These are phyloP conservation scores for Sarcophaga subvicina DNA, from an alignment of 2,888 invertebrate genomes.

Conservation along the genomic window DNA sequence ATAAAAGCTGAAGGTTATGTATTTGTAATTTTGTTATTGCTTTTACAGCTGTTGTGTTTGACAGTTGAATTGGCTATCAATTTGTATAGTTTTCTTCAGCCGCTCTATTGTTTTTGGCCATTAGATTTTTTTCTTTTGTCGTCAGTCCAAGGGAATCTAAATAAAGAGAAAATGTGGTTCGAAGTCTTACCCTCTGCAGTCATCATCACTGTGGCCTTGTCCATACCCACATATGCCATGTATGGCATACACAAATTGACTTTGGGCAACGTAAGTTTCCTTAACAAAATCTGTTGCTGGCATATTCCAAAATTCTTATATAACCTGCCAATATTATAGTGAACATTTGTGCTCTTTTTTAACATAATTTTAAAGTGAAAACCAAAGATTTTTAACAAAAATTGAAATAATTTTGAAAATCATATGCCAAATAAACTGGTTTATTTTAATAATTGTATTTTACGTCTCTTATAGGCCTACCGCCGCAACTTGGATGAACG, in stretches of 20 bases:
- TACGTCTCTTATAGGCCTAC: constrained; percentile 82
- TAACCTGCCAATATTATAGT: constrained; percentile 73
- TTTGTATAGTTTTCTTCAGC: not conserved
- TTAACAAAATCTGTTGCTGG: constrained; percentile 14
- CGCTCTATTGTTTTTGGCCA: not conserved
- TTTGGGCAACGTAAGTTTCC: constrained; percentile 85
- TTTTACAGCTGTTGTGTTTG: constrained; percentile 45
- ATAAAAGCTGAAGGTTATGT: not conserved
- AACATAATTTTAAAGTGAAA: constrained; percentile 70
- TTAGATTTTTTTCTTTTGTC: constrained; percentile 18
- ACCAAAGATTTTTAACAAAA: not conserved
- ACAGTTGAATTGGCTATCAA: not conserved
- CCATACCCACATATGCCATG: constrained; percentile 85
- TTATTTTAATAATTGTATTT: constrained; percentile 34
- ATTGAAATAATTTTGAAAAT: not conserved
- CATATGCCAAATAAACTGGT: not conserved
- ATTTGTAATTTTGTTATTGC: not conserved
- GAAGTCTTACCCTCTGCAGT: constrained; percentile 86
- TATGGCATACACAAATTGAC: constrained; percentile 85
- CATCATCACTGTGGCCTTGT: constrained; percentile 84
- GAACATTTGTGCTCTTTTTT: constrained; percentile 70
- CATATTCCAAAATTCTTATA: constrained; percentile 75
- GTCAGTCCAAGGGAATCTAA: constrained; percentile 2
- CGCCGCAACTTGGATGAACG: constrained; percentile 83
- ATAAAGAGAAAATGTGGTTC: constrained; percentile 85